Conservation (phyloP, 2,888 invertebrate species). For the Homarus gammarus region DNA sequence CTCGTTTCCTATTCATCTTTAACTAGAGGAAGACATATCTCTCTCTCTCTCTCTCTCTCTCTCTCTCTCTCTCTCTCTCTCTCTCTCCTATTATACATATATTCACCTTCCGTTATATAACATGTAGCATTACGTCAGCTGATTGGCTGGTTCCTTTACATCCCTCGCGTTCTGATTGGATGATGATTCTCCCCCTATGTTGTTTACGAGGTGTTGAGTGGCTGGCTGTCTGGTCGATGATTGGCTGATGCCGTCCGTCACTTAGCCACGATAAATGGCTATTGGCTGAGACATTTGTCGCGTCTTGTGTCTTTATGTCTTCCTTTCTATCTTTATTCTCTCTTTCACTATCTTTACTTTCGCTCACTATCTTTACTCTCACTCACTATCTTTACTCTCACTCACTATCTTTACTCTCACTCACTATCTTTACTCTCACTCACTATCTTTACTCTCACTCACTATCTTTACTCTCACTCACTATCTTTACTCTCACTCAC, state of each 20-base stretch:
- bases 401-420: too few species aligned
- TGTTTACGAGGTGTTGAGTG: neutral
- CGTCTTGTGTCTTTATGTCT: too few species aligned
- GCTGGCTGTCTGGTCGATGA: neutral
- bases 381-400: neutral
- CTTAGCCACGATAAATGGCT: too few species aligned
- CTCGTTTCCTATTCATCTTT: too few species aligned
- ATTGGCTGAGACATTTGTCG: too few species aligned
- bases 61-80: too few species aligned
- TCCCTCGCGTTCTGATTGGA: neutral
- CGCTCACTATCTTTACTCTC: slow-evolving; percentile 14
- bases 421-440: too few species aligned
- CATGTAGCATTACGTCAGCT: neutral
- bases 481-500: too few species aligned
- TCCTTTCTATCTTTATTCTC: neutral
- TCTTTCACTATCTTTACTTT: neutral
- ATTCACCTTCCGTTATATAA: neutral
- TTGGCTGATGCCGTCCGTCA: neutral
- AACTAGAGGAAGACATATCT: too few species aligned
- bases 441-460: neutral
- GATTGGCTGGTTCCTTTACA: neutral
- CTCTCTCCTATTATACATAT: neutral
- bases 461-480: neutral
- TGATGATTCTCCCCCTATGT: neutral
- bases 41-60: too few species aligned